phyloP scores from a whole-genome alignment of 2,113 vertebrate species.

The Eubucco bourcierii region DNA sequence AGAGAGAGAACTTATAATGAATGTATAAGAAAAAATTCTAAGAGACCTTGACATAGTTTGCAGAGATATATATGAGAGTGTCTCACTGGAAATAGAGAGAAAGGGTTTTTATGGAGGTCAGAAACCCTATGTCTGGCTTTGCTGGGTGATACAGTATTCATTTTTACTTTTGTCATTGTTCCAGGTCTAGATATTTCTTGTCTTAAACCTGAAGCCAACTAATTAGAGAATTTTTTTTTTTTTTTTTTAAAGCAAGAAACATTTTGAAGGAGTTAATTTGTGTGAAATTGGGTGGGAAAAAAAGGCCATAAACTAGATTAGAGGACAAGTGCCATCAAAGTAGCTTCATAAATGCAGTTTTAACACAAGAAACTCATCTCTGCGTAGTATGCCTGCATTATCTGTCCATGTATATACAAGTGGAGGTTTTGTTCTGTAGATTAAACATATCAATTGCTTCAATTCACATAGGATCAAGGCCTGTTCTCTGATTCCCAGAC shows the following conservation, averaged over 20 bases:
- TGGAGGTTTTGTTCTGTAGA: not conserved
- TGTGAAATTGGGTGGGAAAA: not conserved
- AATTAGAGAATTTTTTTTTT: not conserved
- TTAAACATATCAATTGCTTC: not conserved
- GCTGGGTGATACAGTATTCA: conserved; percentile 9
- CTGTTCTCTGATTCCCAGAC: not conserved
- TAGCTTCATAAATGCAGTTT: not conserved
- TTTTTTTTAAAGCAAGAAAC: not conserved
- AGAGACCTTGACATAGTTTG: conserved; percentile 28
- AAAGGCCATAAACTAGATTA: not conserved
- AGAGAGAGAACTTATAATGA: conserved; percentile 1
- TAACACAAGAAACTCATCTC: not conserved
- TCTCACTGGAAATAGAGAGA: conserved; percentile 37
- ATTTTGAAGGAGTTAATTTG: not conserved
- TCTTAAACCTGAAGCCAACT: not conserved
- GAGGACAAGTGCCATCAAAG: not conserved
- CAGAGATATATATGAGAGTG: conserved; percentile 26
- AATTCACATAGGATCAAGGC: conserved; percentile 14
- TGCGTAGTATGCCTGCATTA: fast-evolving
- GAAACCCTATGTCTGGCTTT: conserved; percentile 29
- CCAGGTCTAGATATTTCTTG: conserved; percentile 24
- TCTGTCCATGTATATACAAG: not conserved
- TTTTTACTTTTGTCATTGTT: conserved; percentile 47
- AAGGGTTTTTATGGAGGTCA: conserved; percentile 38
- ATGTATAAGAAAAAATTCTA: conserved; percentile 31